Base-by-base conservation (phyloP, 2,797 vertebrate genomes). In the Etheostoma perlongum region DNA sequence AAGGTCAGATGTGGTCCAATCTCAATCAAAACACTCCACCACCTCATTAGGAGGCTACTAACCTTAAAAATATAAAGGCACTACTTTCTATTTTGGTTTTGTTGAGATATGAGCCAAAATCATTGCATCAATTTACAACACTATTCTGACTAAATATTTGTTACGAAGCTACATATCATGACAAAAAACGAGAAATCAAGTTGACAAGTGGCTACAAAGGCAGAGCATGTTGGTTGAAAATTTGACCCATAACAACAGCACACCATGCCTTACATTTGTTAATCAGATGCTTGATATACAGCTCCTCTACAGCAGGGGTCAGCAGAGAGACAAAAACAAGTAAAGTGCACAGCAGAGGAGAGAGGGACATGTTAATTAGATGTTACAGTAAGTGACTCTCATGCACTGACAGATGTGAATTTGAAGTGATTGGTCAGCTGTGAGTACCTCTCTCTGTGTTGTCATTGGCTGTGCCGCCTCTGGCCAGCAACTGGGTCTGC, bases 281-380 rank as follows among this genome's bases (percentile, higher is more conserved):
- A 94, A 97, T 96, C 93, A 97, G 96, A 88, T 96, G 97, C 93
- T 95, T 96, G 95, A 93, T 96, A 95, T 95, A 97, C 89, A 95
- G 94, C 94, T 97, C 96, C 94, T 97, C 96, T 97, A 95, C 81
- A 94, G 86, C 89, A 93, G 95, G 91, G 85, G 81, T 89, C 82
- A 79, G 90, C 89, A 90, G 58, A 85, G 90, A 85, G 87, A 72
- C 67, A 69, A 79, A 73, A 66, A 84, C 52, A 84, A 72, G 64
- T 82, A 63, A 72, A 49, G 63, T 36, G 11, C 40, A 53, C 64
- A 71, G 74, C 62, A 90, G 78, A 91, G 82, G 78, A 91, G 82
- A 93, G 84, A 92, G 84, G 92, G 85, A 95, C 85, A 87, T 21
- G 79, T 84, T 69, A 76, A 74, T 92, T 91, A 93, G 85, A 78